Evolutionary conservation across 2,113 vertebrate genomes (phyloP).

Genomic region (Melanerpes formicivorus): DNA sequence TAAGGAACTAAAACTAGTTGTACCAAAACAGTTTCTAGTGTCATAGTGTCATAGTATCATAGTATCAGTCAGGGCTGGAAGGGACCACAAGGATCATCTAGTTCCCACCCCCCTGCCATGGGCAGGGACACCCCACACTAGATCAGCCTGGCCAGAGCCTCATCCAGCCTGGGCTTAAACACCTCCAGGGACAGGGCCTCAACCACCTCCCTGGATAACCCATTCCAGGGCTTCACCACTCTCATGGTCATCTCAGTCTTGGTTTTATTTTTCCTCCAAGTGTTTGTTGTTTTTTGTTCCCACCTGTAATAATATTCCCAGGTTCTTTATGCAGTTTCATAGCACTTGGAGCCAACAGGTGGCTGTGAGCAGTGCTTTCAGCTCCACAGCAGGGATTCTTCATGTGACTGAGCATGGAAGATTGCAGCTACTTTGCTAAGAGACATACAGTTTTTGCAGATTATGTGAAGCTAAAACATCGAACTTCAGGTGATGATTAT

Average conservation of each 20-base stretch:
- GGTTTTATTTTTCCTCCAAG: not conserved
- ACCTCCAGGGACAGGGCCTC: too few relatives aligned
- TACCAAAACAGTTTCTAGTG: too few relatives aligned
- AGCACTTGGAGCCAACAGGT: not conserved
- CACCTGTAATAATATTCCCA: not conserved
- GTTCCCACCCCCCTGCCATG: too few relatives aligned
- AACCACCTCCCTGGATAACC: too few relatives aligned
- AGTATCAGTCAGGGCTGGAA: too few relatives aligned
- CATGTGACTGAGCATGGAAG: not conserved
- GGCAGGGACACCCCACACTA: too few relatives aligned
- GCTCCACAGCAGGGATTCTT: not conserved
- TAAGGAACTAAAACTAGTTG: too few relatives aligned
- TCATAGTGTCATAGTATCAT: not conserved
- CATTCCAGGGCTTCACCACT: too few relatives aligned
- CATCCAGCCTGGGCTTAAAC: too few relatives aligned
- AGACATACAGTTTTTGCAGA: not conserved
- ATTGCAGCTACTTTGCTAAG: not conserved
- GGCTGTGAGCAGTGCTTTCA: not conserved
- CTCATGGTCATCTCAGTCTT: not conserved
- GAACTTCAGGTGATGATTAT: not conserved
- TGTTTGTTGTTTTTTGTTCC: not conserved
- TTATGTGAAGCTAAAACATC: not conserved
- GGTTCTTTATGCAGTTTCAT: not conserved
- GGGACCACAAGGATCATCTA: too few relatives aligned
- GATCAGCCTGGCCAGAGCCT: too few relatives aligned